Conservation (phyloP, 2,113 vertebrate genomes). For the Vireo altiloquus region DNA sequence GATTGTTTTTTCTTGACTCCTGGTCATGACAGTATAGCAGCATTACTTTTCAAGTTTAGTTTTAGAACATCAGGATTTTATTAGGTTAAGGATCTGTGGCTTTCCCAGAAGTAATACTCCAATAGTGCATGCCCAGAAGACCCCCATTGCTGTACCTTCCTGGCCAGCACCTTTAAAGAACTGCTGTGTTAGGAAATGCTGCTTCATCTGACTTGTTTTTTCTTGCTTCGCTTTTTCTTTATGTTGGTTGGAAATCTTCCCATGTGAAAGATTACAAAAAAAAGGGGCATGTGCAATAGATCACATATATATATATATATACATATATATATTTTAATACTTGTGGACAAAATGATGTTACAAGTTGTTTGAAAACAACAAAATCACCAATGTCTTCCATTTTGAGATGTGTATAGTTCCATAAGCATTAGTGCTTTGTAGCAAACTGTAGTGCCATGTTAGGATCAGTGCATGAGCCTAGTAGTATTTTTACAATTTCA, state of each 20-base stretch:
- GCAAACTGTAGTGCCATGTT: conserved; percentile 90
- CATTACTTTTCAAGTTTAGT: not conserved
- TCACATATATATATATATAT: conserved; percentile 59
- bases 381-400: conserved; percentile 99
- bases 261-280: conserved; percentile 61
- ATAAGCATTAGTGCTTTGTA: conserved; percentile 94
- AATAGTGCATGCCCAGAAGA: not conserved
- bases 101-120: not conserved
- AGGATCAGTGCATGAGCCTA: conserved; percentile 95
- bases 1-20: not conserved
- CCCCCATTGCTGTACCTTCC: not conserved
- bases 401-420: conserved; percentile 99
- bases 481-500: conserved; percentile 85
- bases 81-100: not conserved
- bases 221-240: conserved; percentile 29
- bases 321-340: conserved; percentile 95
- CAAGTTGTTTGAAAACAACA: conserved; percentile 99
- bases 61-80: not conserved
- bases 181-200: conserved; percentile 45
- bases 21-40: not conserved
- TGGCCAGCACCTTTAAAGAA: not conserved
- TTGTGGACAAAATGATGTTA: conserved; percentile 94
- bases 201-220: conserved; percentile 4
- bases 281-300: conserved; percentile 93
- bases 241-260: conserved; percentile 63